Percentiles rank a stretch among this genome's conserved stretches.
Evolutionary conservation across 2,888 invertebrate species (phyloP).

Genomic region (Coenonympha arcania): DNA sequence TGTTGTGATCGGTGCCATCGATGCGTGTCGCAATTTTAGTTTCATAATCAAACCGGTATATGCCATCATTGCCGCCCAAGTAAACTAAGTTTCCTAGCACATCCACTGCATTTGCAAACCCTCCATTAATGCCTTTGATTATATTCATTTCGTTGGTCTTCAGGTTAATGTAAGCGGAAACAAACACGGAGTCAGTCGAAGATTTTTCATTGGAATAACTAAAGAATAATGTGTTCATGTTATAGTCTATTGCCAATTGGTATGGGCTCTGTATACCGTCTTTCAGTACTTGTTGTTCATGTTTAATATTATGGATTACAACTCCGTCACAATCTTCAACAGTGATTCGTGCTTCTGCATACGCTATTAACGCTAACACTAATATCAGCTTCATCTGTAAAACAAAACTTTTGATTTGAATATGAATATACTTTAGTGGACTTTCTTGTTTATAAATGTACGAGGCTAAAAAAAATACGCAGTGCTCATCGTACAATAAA

Average conservation of each 20-base stretch:
- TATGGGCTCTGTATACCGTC: conserved; percentile 41
- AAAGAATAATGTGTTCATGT: conserved; percentile 51
- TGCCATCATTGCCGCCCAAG: conserved; percentile 49
- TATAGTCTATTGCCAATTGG: conserved; percentile 51
- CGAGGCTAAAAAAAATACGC: too few species aligned
- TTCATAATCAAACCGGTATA: conserved; percentile 45
- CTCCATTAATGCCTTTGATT: conserved; percentile 41
- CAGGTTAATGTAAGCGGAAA: conserved; percentile 44
- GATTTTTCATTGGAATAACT: conserved; percentile 37
- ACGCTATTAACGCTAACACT: conserved; percentile 17
- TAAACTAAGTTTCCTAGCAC: conserved; percentile 39
- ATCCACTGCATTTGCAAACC: conserved; percentile 53
- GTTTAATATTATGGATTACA: conserved; percentile 28
- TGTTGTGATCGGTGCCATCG: conserved; percentile 34
- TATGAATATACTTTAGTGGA: too few species aligned
- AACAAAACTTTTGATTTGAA: background rate
- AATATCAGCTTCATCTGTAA: conserved; percentile 29
- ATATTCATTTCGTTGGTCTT: conserved; percentile 40
- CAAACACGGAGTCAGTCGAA: conserved; percentile 33
- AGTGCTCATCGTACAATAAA: too few species aligned
- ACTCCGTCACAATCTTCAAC: conserved; percentile 31
- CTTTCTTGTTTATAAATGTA: too few species aligned
- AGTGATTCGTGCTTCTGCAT: conserved; percentile 19
- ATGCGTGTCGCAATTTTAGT: conserved; percentile 37
- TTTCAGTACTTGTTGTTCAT: conserved; percentile 37